A percentile compares a stretch with the other conserved stretches of the same genome.
Conservation (phyloP, 2,113 vertebrate species). For the Oryzias javanicus region DNA sequence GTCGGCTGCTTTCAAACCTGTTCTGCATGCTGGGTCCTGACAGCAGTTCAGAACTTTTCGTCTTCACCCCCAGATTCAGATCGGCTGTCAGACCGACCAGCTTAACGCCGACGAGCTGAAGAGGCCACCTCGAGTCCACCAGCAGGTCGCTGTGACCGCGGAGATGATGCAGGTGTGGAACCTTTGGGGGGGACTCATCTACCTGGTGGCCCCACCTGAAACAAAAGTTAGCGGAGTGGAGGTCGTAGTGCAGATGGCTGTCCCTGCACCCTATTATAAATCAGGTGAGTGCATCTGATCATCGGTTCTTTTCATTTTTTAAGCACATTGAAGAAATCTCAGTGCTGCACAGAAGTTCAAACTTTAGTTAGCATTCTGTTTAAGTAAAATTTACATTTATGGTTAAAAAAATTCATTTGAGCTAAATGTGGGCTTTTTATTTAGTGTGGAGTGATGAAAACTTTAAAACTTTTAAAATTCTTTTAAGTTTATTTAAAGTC, state of each 20-base stretch:
- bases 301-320: too few relatives aligned
- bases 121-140: slow-evolving; percentile 60
- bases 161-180: slow-evolving; percentile 66
- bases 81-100: slow-evolving; percentile 76
- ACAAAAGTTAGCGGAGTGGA: slow-evolving; percentile 45
- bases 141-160: slow-evolving; percentile 49
- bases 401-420: too few relatives aligned
- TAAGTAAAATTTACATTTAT: too few relatives aligned
- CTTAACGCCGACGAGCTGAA: slow-evolving; percentile 54
- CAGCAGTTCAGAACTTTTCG: background rate
- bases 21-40: background rate
- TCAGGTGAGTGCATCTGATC: slow-evolving; percentile 56
- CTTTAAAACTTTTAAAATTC: too few relatives aligned
- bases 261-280: slow-evolving; percentile 76
- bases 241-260: slow-evolving; percentile 61
- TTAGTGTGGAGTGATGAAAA: too few relatives aligned
- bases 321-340: too few relatives aligned
- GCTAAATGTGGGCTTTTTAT: too few relatives aligned
- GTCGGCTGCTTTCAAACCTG: background rate
- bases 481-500: too few relatives aligned
- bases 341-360: too few relatives aligned
- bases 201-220: slow-evolving; percentile 68
- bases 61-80: slow-evolving; percentile 66
- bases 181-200: slow-evolving; percentile 77
- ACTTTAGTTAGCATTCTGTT: too few relatives aligned